Evolutionary conservation across 2,888 invertebrate species (phyloP).

Genomic region (Agonopterix arenella): DNA sequence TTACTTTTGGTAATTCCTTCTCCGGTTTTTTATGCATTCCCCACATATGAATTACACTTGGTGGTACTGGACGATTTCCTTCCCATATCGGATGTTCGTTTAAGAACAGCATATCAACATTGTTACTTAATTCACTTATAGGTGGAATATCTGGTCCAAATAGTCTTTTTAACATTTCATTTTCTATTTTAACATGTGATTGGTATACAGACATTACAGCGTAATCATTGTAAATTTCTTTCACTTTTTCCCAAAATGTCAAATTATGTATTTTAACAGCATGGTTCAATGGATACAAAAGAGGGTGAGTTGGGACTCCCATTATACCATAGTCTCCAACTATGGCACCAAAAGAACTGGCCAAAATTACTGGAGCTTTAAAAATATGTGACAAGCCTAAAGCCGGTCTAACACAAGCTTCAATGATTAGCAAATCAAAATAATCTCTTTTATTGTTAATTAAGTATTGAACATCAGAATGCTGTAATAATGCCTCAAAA

Average conservation of each 20-base stretch:
- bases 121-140: conserved; percentile 21
- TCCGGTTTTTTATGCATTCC: conserved; percentile 9
- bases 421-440: not conserved
- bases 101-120: conserved; percentile 48
- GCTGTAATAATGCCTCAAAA: conserved; percentile 17
- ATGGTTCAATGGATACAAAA: too few relatives aligned
- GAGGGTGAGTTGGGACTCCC: not conserved
- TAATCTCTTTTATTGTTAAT: not conserved
- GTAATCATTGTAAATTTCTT: conserved; percentile 20
- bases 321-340: not conserved
- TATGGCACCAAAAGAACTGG: not conserved
- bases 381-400: not conserved
- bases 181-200: not conserved
- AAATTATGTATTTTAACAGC: conserved; percentile 22
- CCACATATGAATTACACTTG: too few relatives aligned
- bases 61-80: too few relatives aligned
- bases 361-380: not conserved
- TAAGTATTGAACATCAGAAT: conserved; percentile 13
- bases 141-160: conserved; percentile 26
- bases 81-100: conserved; percentile 31
- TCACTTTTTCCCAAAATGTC: conserved; percentile 27
- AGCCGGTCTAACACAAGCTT: not conserved
- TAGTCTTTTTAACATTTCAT: conserved; percentile 15
- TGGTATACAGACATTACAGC: conserved; percentile 8
- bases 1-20: conserved; percentile 35